Base-by-base conservation (phyloP, 2,888 invertebrate genomes). In the Hypercompe scribonia region DNA sequence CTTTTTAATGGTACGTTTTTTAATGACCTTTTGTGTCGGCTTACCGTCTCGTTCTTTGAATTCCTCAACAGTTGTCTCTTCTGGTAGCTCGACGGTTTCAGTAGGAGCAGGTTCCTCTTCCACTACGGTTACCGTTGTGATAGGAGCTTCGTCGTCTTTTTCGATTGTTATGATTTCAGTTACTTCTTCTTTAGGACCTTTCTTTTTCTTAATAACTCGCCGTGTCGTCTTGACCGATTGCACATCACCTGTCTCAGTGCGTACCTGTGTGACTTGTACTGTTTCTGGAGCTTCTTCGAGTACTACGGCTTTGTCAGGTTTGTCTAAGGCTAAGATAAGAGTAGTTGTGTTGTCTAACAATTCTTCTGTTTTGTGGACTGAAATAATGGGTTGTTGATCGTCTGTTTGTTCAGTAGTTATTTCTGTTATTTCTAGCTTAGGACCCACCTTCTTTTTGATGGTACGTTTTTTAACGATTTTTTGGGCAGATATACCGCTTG, bases 201-300 rank as follows among this genome's bases (percentile, higher is more conserved):
- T 84, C 50, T 88, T 85, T 73, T 88, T 88, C 82, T 66, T 89
- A 54, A 92, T 81, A 0, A 84, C 82, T 24, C 90, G 86, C 72
- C 88, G 92, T 42, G 87, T 81, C 0, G 86, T 82, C 83, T 80
- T 83, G 0, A 84, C 68, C 0, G 84, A 81, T 54, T 83, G 71
- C 0, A 80, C 74, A 1, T 81, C 80, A 63, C 88, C 92, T 70
- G 81, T 85, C 34, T 87, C 87, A 15, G 87, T 89, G 39, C 83
- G 81, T 3, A 88, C 84, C 78, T 84, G 82, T 0, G 80, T 78
- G 0, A 86, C 88, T 86, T 58, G 79, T 76, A 78, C 76, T 0
- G 73, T 72, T 0, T 78, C 80, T 0, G 78, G 76, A 0, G 34
- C 94, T 86, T 93, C 88, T 81, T 89, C 93, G 84, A 79, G 90